Conservation (phyloP, 2,888 invertebrate genomes). For the Melipona bicolor region DNA sequence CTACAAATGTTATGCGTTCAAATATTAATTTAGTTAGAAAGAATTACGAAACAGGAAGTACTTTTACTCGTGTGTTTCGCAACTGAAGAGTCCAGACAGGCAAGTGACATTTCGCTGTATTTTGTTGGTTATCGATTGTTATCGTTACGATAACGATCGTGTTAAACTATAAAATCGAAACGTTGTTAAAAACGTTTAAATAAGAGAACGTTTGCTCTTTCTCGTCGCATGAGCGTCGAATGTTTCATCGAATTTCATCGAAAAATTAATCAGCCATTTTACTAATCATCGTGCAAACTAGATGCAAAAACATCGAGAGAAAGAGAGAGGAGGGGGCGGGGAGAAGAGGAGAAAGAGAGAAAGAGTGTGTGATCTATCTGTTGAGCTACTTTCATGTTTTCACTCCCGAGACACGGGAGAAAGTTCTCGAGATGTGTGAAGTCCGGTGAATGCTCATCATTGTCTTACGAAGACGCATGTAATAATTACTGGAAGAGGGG, state of each 20-base stretch:
- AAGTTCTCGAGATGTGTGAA: conserved; percentile 81
- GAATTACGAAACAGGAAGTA: conserved; percentile 41
- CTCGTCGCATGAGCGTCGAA: too few species aligned
- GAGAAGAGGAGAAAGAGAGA: conserved; percentile 56
- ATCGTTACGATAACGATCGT: not conserved
- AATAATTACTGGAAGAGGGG: conserved; percentile 48
- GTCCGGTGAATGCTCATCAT: conserved; percentile 76
- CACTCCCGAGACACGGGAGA: conserved; percentile 81
- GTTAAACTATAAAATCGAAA: too few species aligned
- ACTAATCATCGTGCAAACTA: not conserved
- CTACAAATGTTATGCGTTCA: not conserved
- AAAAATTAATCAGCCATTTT: not conserved
- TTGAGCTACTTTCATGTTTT: conserved; percentile 84
- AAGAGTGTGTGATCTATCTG: conserved; percentile 71
- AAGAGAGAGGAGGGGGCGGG: conserved; percentile 46
- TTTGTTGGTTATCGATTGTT: not conserved
- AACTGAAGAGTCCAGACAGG: conserved; percentile 15
- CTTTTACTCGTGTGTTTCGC: conserved; percentile 27
- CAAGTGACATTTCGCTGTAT: conserved; percentile 18
- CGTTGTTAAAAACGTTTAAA: too few species aligned
- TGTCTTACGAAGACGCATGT: conserved; percentile 73
- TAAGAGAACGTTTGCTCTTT: too few species aligned
- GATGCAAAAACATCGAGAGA: conserved; percentile 26
- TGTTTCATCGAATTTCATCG: not conserved
- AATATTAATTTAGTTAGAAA: conserved; percentile 25